Base-by-base conservation (phyloP, 2,797 vertebrate species). In the Chromobotia macracanthus region DNA sequence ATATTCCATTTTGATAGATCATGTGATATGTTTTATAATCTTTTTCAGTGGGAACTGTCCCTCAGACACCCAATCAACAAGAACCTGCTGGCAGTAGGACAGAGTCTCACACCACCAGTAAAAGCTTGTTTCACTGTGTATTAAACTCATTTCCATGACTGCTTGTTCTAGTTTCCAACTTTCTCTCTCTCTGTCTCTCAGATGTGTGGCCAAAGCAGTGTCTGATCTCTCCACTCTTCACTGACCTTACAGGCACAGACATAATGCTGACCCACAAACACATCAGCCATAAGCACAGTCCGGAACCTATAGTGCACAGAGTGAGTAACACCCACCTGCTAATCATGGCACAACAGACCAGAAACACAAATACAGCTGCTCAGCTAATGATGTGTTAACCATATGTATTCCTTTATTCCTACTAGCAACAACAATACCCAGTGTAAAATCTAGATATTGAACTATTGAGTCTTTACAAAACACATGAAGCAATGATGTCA, bases 11-110 rank as follows among this genome's bases (percentile, higher is more conserved):
- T 18, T 41, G 9, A 41, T 41, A 41, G 9, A 3, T 79, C 18
- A 53, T 55, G n/a, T 46, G 38, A 8, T 48, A 5, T 1, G 3
- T 66, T 79, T 73, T 41, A 66, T 41, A 12, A 67, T 5, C 56
- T 63, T 46, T 76, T 16, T 63, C 77, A 99, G 97, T 93, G 65
- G 96, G 95, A 88, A 91, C 90, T 46, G 95, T 94, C 77, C 95
- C 96, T 3, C 95, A 95, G 89, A 89, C 87, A 48, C 88, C 91
- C 2, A 91, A 90, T 71, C 95, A 93, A 89, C 92, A 31, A 86
- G 90, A 48, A 89, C 94, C 84, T 31, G 89, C 74, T 91, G 90
- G 91, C 79, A 90, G 91, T 48, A 90, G 87, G 76, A 91, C 90
- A 1, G 89, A 88, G 73, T 87, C 89, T 48, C 90, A 89, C n/a